Base-by-base conservation (phyloP, 2,797 vertebrate species). In the Lagorchestes hirsutus region DNA sequence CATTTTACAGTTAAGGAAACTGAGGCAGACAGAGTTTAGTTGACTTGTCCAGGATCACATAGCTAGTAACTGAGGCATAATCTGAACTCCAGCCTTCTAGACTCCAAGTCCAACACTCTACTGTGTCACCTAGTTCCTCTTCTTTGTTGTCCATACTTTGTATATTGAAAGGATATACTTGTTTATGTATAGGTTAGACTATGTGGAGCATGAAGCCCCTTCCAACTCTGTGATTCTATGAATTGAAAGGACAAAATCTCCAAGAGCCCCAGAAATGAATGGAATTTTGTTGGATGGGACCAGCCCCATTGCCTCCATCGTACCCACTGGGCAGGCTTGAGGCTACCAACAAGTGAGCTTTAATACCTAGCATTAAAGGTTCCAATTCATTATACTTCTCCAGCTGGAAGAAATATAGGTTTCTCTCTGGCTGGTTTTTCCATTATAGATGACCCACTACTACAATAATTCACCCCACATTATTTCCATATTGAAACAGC, bases 351-450 rank as follows among this genome's bases (percentile, higher is more conserved):
- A 91, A 57, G 55, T 50, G 14, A 1, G 54, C 93, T 95, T 56
- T 93, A 87, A 91, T 28, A 92, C 9, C 0, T 0, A 40, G 91
- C 91, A 95, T 95, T 96, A 54, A 90, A 92, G 74, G 4, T 93
- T 40, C 95, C 94, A 67, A 95, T 96, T 94, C 94, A 95, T 94
- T 90, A 91, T 92, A 58, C 95, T 93, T 97, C 57, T 54, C 87
- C 94, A 95, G 54, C 0, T 0, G 34, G 93, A 96, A 96, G 93
- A 98, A 97, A 96, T 92, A 95, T 22, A 29, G 58, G 92, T 93
- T 93, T 95, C 91, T 91, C 92, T 90, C 3, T 0, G 62, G 91
- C 94, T 92, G 96, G 94, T 94, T 92, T 82, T 95, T 91, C 95
- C 94, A 91, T 95, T 96, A 97, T 57, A 95, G 91, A 95, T 87